Percentiles rank a stretch among this genome's conserved stretches.
Conservation (phyloP, 2,113 vertebrate species). For the Myotis yumanensis region DNA sequence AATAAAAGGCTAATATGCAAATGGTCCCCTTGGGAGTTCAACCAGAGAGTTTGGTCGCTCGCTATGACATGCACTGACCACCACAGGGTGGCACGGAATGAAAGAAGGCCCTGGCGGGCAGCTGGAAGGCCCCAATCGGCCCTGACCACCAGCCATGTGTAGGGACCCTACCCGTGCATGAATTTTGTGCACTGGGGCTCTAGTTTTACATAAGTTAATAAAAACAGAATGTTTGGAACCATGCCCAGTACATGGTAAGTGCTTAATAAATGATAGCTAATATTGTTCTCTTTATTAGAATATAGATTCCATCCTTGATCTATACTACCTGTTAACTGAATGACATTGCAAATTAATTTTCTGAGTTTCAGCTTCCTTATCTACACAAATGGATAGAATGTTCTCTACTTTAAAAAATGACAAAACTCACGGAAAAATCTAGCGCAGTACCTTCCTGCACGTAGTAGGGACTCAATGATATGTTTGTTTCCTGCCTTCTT, state of each 20-base stretch:
- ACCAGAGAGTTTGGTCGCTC: too few species aligned
- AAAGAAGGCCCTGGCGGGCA: too few species aligned
- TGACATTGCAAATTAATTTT: slow-evolving; percentile 36
- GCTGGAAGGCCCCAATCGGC: too few species aligned
- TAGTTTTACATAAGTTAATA: not conserved
- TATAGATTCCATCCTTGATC: not conserved
- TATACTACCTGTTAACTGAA: not conserved
- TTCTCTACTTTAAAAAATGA: not conserved
- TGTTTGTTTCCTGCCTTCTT: not conserved
- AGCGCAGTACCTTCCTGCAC: not conserved
- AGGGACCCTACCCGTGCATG: too few species aligned
- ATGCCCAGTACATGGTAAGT: not conserved
- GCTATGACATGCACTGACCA: too few species aligned
- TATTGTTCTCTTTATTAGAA: not conserved
- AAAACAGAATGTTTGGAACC: slow-evolving; percentile 32
- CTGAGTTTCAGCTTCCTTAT: slow-evolving; percentile 16
- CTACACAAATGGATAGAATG: not conserved
- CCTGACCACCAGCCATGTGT: too few species aligned
- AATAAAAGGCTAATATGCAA: too few species aligned
- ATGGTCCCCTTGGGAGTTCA: too few species aligned
- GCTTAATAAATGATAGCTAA: not conserved
- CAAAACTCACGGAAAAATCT: slow-evolving; percentile 1
- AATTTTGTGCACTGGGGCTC: too few species aligned
- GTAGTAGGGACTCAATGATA: not conserved
- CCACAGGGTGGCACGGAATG: too few species aligned